Percentiles rank a stretch among this genome's conserved stretches.
Evolutionary conservation across 2,113 vertebrate species (phyloP).

Genomic region (Anas platyrhynchos): DNA sequence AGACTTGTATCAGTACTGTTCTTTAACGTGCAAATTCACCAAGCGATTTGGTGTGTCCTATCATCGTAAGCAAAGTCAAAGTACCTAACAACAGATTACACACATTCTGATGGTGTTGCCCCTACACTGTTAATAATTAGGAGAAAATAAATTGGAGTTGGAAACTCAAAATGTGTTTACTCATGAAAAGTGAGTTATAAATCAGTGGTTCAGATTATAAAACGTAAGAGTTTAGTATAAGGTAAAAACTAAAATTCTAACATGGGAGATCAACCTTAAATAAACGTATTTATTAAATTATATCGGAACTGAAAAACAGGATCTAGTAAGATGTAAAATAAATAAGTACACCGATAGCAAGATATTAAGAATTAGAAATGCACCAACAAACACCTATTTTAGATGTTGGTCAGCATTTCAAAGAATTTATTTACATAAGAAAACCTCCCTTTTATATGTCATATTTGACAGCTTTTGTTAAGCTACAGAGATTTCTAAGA

Average conservation of each 20-base stretch:
- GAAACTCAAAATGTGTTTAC: constrained; percentile 34
- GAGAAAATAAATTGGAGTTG: constrained; percentile 18
- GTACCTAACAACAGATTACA: not conserved
- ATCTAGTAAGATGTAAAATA: not conserved
- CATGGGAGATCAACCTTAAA: not conserved
- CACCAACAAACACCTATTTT: not conserved
- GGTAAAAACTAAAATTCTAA: not conserved
- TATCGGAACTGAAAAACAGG: not conserved
- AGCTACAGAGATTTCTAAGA: not conserved
- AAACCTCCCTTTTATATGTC: not conserved
- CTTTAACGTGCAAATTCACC: constrained; percentile 65
- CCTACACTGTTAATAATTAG: constrained; percentile 18
- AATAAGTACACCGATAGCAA: not conserved
- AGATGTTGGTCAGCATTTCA: not conserved
- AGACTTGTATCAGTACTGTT: constrained; percentile 17
- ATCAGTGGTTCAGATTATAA: not conserved
- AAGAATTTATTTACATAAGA: not conserved
- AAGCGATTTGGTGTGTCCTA: not conserved
- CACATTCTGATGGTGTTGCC: not conserved
- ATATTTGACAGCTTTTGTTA: not conserved
- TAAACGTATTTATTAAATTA: not conserved
- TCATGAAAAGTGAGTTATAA: constrained; percentile 31
- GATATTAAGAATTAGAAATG: not conserved
- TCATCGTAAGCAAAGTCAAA: constrained; percentile 43
- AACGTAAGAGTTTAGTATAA: not conserved